These are phyloP conservation scores for Listronotus bonariensis DNA, from an alignment of 1,140 invertebrate genomes.

Conservation along the genomic window DNA sequence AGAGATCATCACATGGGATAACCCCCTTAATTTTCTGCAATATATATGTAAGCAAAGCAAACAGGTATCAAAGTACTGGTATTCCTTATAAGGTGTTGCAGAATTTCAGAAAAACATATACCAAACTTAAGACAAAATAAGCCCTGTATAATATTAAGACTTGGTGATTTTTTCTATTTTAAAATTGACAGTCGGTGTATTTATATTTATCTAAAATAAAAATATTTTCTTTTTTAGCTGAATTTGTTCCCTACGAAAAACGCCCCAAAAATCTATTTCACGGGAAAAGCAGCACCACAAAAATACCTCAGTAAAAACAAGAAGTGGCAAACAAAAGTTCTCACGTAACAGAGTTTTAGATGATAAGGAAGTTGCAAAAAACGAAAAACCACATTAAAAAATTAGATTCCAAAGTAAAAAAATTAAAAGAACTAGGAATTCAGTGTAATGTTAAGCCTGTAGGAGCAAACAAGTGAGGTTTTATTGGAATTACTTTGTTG, in stretches of 20 bases:
- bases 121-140: no score
- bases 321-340: conserved; percentile 35
- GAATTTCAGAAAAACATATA: no score
- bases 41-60: no score
- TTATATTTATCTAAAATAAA: no score
- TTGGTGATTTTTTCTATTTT: no score
- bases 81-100: no score
- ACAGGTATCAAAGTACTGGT: no score
- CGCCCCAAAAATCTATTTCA: conserved; percentile 57
- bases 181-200: no score
- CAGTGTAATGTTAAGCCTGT: conserved; percentile 50
- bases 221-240: conserved; percentile 57
- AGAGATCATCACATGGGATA: no score
- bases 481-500: no score
- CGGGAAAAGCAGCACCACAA: conserved; percentile 45
- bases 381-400: conserved; percentile 30
- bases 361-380: conserved; percentile 32
- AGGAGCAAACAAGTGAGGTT: conserved; percentile 25
- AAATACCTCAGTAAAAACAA: conserved; percentile 37
- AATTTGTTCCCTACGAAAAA: conserved; percentile 63
- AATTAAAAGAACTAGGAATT: conserved; percentile 49
- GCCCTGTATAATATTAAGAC: no score
- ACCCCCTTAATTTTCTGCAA: no score
- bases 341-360: conserved; percentile 38
- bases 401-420: conserved; percentile 50